These are phyloP conservation scores for Anthoscopus minutus DNA, from an alignment of 2,113 vertebrate genomes.

Conservation along the genomic window DNA sequence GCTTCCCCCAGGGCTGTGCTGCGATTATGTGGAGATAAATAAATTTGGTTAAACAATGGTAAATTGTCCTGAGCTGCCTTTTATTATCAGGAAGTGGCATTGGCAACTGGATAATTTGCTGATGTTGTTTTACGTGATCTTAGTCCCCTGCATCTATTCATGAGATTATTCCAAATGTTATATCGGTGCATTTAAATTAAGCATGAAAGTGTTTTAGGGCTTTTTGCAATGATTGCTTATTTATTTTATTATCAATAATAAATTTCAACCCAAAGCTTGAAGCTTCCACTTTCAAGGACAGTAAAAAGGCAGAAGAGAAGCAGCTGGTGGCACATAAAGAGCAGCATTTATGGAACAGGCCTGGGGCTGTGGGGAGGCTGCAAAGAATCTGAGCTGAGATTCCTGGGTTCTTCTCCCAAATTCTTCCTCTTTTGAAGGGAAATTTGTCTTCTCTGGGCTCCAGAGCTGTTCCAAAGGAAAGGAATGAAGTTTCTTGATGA, in stretches of 20 bases:
- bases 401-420: not conserved
- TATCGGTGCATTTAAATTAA: slow-evolving; percentile 27
- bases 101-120: slow-evolving; percentile 40
- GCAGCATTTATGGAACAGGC: not conserved
- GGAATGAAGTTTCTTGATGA: rapidly evolving
- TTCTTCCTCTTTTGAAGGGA: not conserved
- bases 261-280: not conserved
- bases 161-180: slow-evolving; percentile 2
- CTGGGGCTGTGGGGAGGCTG: not conserved
- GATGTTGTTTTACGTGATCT: not conserved
- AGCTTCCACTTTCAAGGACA: not conserved
- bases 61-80: slow-evolving; percentile 50
- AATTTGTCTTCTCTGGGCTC: not conserved
- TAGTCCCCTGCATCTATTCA: not conserved
- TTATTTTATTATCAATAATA: slow-evolving; percentile 59
- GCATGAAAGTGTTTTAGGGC: slow-evolving; percentile 28
- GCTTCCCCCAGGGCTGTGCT: not conserved
- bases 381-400: not conserved
- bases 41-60: slow-evolving; percentile 41
- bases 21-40: not conserved
- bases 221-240: slow-evolving; percentile 50
- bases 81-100: slow-evolving; percentile 14
- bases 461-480: rapidly evolving
- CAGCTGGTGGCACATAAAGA: not conserved
- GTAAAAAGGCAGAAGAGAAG: not conserved